Percentiles rank a stretch among this genome's conserved stretches.
phyloP scores from a whole-genome alignment of 2,888 invertebrate genomes.

The Melolontha melolontha region DNA sequence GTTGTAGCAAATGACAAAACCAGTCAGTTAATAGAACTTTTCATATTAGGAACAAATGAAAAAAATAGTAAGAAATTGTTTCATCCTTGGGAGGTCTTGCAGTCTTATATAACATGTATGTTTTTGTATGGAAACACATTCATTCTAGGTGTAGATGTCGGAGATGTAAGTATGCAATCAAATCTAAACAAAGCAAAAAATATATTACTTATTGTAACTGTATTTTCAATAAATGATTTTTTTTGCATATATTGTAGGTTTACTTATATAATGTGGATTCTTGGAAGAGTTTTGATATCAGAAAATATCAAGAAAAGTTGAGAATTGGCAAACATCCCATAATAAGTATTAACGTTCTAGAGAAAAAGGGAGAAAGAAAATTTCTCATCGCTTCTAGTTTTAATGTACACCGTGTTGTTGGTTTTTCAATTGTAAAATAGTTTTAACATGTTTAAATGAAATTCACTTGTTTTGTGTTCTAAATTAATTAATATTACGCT shows the following conservation, averaged over 20 bases:
- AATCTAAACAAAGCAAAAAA: background rate
- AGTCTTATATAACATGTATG: slow-evolving; percentile 61
- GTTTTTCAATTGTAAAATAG: slow-evolving; percentile 40
- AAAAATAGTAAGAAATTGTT: slow-evolving; percentile 61
- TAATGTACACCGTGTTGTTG: slow-evolving; percentile 59
- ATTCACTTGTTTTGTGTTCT: background rate
- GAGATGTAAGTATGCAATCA: slow-evolving; percentile 56
- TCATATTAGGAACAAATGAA: slow-evolving; percentile 58
- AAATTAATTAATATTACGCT: background rate
- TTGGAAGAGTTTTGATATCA: slow-evolving; percentile 62
- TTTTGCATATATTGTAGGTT: slow-evolving; percentile 53
- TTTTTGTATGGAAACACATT: slow-evolving; percentile 63
- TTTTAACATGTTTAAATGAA: slow-evolving; percentile 7
- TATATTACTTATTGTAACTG: too few relatives aligned
- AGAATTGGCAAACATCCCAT: slow-evolving; percentile 62
- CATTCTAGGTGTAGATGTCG: slow-evolving; percentile 60
- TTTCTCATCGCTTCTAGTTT: slow-evolving; percentile 62
- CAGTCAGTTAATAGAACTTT: slow-evolving; percentile 62
- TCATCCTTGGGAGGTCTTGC: slow-evolving; percentile 60
- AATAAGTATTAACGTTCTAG: slow-evolving; percentile 60
- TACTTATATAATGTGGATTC: slow-evolving; percentile 62
- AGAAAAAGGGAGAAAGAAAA: slow-evolving; percentile 56
- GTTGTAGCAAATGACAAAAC: slow-evolving; percentile 56
- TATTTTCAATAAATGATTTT: background rate
- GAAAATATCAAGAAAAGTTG: slow-evolving; percentile 58